Evolutionary conservation across 2,888 invertebrate species (phyloP).

Genomic region (Lithosia quadra): DNA sequence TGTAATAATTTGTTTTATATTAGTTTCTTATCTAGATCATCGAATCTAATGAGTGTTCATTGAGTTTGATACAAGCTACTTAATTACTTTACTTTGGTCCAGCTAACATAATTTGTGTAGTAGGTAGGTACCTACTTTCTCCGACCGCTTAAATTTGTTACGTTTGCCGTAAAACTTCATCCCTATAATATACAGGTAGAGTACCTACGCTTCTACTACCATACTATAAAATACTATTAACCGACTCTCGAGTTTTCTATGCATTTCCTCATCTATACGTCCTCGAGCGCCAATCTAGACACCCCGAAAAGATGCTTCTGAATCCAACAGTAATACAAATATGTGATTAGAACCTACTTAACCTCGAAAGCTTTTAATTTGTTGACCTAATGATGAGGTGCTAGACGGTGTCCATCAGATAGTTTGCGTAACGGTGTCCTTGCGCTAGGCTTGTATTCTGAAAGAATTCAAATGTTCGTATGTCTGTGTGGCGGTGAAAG

Average conservation of each 20-base stretch:
- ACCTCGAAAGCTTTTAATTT: conserved; percentile 27
- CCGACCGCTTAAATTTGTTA: neutral
- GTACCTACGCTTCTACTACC: too few relatives aligned
- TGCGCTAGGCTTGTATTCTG: conserved; percentile 45
- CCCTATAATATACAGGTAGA: too few relatives aligned
- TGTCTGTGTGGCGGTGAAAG: conserved; percentile 70
- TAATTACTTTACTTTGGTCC: too few relatives aligned
- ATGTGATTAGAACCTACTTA: conserved; percentile 43
- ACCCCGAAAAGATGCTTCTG: conserved; percentile 36
- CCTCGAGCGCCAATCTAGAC: conserved; percentile 13
- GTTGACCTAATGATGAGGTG: conserved; percentile 44
- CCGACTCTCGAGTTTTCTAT: neutral
- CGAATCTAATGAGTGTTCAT: neutral
- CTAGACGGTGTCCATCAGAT: conserved; percentile 47
- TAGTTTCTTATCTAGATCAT: conserved; percentile 1
- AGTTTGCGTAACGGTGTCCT: conserved; percentile 63
- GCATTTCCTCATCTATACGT: too few relatives aligned
- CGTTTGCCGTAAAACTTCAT: neutral
- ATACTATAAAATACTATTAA: too few relatives aligned
- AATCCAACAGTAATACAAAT: conserved; percentile 38
- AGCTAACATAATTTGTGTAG: too few relatives aligned
- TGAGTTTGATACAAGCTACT: too few relatives aligned
- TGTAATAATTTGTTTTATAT: neutral
- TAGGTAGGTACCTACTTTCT: too few relatives aligned
- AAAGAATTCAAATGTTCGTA: conserved; percentile 48